Base-by-base conservation (phyloP, 2,797 vertebrate species). In the Huso huso region DNA sequence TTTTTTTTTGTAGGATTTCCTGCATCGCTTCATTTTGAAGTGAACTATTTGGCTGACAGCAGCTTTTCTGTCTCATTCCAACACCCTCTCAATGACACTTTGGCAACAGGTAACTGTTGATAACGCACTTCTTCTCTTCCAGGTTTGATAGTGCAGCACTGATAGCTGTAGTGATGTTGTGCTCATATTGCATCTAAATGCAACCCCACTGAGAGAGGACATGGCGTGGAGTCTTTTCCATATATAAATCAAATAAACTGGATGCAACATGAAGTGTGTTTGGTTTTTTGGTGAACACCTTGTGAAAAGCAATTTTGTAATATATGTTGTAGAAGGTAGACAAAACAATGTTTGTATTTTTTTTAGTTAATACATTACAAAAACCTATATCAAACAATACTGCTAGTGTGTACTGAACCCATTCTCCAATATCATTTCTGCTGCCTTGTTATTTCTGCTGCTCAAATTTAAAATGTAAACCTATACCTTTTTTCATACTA, bases 11-110 rank as follows among this genome's bases (percentile, higher is more conserved):
- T 64, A 91, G 91, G 75, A 73, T 69, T 68, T 6, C 74, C 65
- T n/a, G 76, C 74, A 66, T 76, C 84, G 63, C 78, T 86, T 69
- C 80, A 84, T 74, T 92, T 90, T 90, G 90, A 79, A 18, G 15
- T 18, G 15, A 18, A 18, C 51, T 62, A 7, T 1, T 48, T n/a
- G 94, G 86, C 77, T 7, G 84, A 80, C 52, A 84, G 72, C 70
- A 89, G 89, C 75, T 85, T 95, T 67, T 90, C 83, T 49, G 83
- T 94, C 71, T 89, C 88, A 55, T 94, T 93, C 78, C 77, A 74
- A 49, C 84, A 80, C 37, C 86, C 88, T 0, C 18, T 73, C 49
- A 55, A 69, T 0, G 79, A 85, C 69, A 82, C 78, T 62, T 87
- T 95, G 6, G 80, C 81, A 12, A 89, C 91, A 67, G 89, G 93